phyloP scores from a whole-genome alignment of 2,888 invertebrate genomes.

The Scotopteryx bipunctaria region DNA sequence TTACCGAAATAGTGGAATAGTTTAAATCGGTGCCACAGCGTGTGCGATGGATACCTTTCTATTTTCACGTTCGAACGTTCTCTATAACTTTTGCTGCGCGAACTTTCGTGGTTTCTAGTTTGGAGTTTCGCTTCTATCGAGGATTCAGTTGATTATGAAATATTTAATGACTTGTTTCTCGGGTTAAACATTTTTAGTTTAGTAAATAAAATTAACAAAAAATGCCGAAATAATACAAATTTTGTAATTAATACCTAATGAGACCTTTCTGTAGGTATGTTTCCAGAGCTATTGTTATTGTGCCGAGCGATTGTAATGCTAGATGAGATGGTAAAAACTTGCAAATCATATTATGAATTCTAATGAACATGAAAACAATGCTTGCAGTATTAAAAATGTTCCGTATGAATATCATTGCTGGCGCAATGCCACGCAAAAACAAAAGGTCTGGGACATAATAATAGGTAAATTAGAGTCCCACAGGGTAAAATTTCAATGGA shows the following conservation, averaged over 20 bases:
- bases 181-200: too few species aligned
- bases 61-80: slow-evolving; percentile 4
- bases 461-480: slow-evolving; percentile 26
- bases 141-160: too few species aligned
- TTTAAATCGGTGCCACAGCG: slow-evolving; percentile 15
- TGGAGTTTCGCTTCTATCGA: neutral
- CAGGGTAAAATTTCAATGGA: slow-evolving; percentile 28
- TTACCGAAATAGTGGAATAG: slow-evolving; percentile 19
- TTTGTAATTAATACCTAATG: too few species aligned
- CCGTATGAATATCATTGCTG: slow-evolving; percentile 21
- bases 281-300: too few species aligned
- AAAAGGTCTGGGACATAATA: slow-evolving; percentile 19
- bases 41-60: slow-evolving; percentile 9
- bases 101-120: neutral
- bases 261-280: too few species aligned
- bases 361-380: slow-evolving; percentile 17
- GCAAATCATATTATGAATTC: neutral
- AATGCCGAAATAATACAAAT: too few species aligned
- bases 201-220: too few species aligned
- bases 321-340: too few species aligned
- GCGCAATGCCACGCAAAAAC: slow-evolving; percentile 24
- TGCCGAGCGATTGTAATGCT: neutral
- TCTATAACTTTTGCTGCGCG: neutral
- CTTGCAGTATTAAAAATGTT: slow-evolving; percentile 10
- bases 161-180: too few species aligned